Evolutionary conservation across 1,140 invertebrate genomes (phyloP).

Genomic region (Drosophila lacteicornis): DNA sequence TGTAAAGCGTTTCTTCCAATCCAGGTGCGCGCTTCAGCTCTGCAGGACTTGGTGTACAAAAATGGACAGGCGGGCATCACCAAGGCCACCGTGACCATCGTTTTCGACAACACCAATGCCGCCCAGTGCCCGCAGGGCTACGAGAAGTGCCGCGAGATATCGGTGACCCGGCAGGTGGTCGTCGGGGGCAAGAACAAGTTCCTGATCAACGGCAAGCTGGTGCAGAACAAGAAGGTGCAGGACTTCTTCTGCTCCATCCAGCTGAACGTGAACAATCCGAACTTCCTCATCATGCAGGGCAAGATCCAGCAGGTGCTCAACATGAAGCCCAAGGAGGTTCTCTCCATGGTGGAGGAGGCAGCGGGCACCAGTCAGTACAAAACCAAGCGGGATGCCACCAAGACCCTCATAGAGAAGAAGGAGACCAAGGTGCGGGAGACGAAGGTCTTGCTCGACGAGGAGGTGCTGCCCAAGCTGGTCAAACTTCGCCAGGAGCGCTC

Average conservation of each 20-base stretch:
- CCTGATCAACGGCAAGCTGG: constrained; percentile 96
- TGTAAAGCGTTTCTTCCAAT: background rate
- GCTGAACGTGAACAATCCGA: constrained; percentile 99
- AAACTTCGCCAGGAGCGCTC: constrained; percentile 94
- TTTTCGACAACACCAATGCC: constrained; percentile 96
- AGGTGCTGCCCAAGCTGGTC: constrained; percentile 94
- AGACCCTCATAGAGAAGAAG: constrained; percentile 97
- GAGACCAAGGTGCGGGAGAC: constrained; percentile 96
- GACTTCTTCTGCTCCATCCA: constrained; percentile 99
- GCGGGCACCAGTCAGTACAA: constrained; percentile 99
- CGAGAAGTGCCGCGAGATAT: constrained; percentile 96
- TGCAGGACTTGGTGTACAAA: constrained; percentile 99
- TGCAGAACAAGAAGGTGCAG: constrained; percentile 94
- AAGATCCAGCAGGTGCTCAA: constrained; percentile 99
- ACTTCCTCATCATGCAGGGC: constrained; percentile 99
- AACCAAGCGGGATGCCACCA: constrained; percentile 94
- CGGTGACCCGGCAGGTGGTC: constrained; percentile 94
- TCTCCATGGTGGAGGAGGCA: constrained; percentile 99
- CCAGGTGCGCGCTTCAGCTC: constrained; percentile 94
- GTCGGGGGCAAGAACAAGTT: constrained; percentile 96
- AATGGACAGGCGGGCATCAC: constrained; percentile 98
- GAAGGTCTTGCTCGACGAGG: constrained; percentile 92
- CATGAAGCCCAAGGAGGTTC: constrained; percentile 99
- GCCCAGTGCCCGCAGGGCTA: constrained; percentile 95
- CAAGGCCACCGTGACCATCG: constrained; percentile 98